Percentiles rank a stretch among this genome's conserved stretches.
phyloP scores from a whole-genome alignment of 1,140 invertebrate species.

The Araneus ventricosus region DNA sequence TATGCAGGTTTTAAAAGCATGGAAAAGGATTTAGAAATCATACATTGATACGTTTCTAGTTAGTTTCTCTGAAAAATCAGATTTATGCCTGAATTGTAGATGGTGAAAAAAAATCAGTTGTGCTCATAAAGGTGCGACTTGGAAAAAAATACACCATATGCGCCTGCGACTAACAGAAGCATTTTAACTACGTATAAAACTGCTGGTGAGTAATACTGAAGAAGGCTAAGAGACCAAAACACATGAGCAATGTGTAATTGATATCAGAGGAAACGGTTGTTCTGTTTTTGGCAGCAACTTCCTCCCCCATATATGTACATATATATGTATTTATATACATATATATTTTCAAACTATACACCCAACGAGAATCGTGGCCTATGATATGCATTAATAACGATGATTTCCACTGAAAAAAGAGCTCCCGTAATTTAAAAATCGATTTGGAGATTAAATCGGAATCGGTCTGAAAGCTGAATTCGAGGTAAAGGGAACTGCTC shows the following conservation, averaged over 20 bases:
- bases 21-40: background rate
- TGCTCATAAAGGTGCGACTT: conserved; percentile 36
- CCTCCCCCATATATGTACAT: background rate
- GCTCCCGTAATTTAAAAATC: conserved; percentile 45
- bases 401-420: conserved; percentile 49
- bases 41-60: conserved; percentile 1
- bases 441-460: conserved; percentile 30
- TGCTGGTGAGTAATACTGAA: conserved; percentile 67
- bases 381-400: conserved; percentile 63
- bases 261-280: conserved; percentile 49
- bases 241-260: conserved; percentile 60
- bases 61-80: background rate
- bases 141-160: conserved; percentile 58
- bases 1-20: conserved; percentile 40
- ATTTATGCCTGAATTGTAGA: background rate
- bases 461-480: conserved; percentile 34
- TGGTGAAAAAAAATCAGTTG: conserved; percentile 44
- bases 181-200: conserved; percentile 54
- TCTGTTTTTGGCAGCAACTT: conserved; percentile 55
- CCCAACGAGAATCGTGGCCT: conserved; percentile 62
- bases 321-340: background rate
- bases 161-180: conserved; percentile 59
- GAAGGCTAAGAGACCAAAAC: conserved; percentile 69
- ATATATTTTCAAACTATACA: conserved; percentile 40
- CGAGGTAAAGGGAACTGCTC: conserved; percentile 18